These are phyloP conservation scores for Zoanthus sansibaricus DNA, from an alignment of 92 coral and sea anemone species.

Conservation along the genomic window DNA sequence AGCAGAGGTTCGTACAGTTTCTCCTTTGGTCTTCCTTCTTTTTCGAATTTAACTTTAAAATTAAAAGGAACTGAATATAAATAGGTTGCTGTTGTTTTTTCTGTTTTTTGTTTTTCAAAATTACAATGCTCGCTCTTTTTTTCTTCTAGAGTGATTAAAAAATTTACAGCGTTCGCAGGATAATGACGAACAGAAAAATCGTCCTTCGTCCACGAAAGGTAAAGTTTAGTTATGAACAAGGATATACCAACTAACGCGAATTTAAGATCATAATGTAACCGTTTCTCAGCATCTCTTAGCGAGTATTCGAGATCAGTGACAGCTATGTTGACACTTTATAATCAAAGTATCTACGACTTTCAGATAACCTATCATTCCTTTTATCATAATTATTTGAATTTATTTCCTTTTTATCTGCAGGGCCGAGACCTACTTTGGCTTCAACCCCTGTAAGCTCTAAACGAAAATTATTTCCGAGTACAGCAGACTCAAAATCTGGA, in stretches of 20 bases:
- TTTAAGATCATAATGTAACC: background rate
- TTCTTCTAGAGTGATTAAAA: background rate
- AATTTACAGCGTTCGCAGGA: background rate
- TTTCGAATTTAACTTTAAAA: background rate
- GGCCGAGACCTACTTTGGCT: constrained; percentile 1
- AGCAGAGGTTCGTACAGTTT: too few species aligned
- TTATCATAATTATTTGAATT: background rate
- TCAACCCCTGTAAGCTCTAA: background rate
- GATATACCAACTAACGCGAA: background rate
- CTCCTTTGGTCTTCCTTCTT: too few species aligned
- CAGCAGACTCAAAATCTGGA: constrained; percentile 20
- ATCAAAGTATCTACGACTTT: constrained; percentile 3
- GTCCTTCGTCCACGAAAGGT: background rate
- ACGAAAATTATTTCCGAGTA: background rate
- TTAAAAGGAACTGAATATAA: background rate
- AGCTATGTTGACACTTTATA: background rate
- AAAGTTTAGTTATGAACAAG: background rate
- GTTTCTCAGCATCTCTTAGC: constrained; percentile 13
- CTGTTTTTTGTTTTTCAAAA: background rate
- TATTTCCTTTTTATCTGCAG: constrained; percentile 15
- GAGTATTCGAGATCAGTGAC: constrained; percentile 1
- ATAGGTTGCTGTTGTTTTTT: background rate
- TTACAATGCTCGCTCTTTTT: background rate
- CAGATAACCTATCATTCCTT: background rate
- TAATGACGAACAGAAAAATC: background rate